These are phyloP conservation scores for Hirundo rustica DNA, from an alignment of 2,797 vertebrate genomes.

Conservation along the genomic window DNA sequence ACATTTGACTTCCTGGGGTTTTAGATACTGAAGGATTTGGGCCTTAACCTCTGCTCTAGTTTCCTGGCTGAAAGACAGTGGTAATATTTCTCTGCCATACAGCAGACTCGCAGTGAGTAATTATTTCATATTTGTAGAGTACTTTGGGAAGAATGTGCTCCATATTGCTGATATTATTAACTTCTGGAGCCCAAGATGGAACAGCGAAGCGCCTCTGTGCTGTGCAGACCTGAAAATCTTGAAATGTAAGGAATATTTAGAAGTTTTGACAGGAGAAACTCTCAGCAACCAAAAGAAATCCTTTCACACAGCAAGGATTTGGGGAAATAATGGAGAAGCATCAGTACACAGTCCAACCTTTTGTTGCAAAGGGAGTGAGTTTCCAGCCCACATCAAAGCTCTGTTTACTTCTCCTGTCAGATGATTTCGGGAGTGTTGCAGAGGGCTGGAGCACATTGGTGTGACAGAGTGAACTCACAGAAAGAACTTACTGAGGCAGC, in stretches of 20 bases:
- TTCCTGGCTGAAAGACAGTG: constrained; percentile 34
- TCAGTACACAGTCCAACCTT: not conserved
- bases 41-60: constrained; percentile 29
- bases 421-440: not conserved
- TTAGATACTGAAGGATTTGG: not conserved
- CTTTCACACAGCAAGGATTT: not conserved
- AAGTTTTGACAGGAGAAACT: not conserved
- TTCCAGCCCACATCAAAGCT: not conserved
- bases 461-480: not conserved
- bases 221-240: not conserved
- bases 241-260: not conserved
- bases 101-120: constrained; percentile 15
- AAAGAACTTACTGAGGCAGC: not conserved
- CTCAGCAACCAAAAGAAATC: not conserved
- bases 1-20: not conserved
- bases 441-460: not conserved
- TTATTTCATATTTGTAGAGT: constrained; percentile 53
- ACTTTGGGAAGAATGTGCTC: constrained; percentile 38
- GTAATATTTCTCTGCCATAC: constrained; percentile 44
- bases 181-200: constrained; percentile 19
- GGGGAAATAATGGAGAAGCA: not conserved
- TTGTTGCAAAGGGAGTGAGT: not conserved
- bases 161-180: constrained; percentile 34
- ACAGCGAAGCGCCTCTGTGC: not conserved
- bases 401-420: not conserved